phyloP scores from a whole-genome alignment of 53 echinoderm and acorn worm genomes.

The Echinarachnius parma region DNA sequence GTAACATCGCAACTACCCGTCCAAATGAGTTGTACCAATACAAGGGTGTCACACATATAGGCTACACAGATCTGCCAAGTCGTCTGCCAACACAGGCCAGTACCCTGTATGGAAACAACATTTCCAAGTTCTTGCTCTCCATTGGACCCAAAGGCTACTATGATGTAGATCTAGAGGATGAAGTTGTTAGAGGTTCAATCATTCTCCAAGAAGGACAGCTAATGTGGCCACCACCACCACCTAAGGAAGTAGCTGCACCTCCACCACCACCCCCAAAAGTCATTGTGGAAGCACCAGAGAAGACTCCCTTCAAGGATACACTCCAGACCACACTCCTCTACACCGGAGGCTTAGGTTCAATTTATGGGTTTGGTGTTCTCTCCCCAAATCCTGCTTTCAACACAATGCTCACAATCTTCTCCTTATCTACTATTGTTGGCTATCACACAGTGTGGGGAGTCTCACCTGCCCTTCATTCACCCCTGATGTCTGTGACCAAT shows the following conservation, averaged over 20 bases:
- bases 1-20: conserved; percentile 95
- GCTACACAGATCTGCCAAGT: conserved; percentile 93
- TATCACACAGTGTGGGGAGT: conserved; percentile 99
- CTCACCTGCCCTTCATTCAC: conserved; percentile 96
- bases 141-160: conserved; percentile 83
- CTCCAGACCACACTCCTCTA: conserved; percentile 72
- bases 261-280: conserved; percentile 53
- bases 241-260: conserved; percentile 67
- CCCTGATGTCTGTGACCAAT: conserved; percentile 99
- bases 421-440: conserved; percentile 87
- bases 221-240: conserved; percentile 99
- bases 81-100: conserved; percentile 96
- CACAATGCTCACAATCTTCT: conserved; percentile 94
- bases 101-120: conserved; percentile 96
- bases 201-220: conserved; percentile 83
- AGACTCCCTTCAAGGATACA: conserved; percentile 73
- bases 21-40: conserved; percentile 84
- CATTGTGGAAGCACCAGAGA: conserved; percentile 49
- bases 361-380: conserved; percentile 79
- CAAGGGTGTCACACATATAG: conserved; percentile 97
- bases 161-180: conserved; percentile 94
- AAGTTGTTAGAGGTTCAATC: conserved; percentile 88
- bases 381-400: conserved; percentile 85
- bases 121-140: conserved; percentile 85
- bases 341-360: conserved; percentile 67